Evolutionary conservation across 1,140 invertebrate genomes (phyloP), one percentile per base, ranked within the genome.

Genomic region (Bacillus rossius): DNA sequence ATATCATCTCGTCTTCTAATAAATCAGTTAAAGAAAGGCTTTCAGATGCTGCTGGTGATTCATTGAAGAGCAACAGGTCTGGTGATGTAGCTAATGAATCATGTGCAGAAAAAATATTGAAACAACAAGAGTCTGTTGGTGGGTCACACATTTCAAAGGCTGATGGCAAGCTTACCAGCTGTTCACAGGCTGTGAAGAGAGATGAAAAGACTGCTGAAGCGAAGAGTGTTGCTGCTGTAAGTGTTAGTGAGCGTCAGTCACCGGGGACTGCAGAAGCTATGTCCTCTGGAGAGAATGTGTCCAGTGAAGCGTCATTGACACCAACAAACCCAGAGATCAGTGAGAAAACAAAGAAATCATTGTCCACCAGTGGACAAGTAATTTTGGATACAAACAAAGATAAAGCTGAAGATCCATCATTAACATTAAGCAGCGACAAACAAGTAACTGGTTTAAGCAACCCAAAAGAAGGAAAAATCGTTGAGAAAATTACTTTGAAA

Each of bases 401-500:
- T 25, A 34, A 3, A 17, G 37, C 52, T 38, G 25, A 3, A 53
- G 10, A 40, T 16, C 37, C 52, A 42, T 42, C 20, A 19, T 17
- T 23, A 54, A 13, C n/a, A 17, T 8, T 38, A 8, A 14, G n/a
- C 22, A 3, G 8, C 7, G 3, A 16, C 16, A 16, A 5, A 4
- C 22, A 3, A 16, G n/a, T 37, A 14, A 23, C 22, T 10, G 1
- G 8, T 29, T 54, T 8, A 42, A 22, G n/a, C 13, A 29, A 25
- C 10, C 7, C 8, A 50, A 34, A 23, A 29, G 20, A 23, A 50
- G 14, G 13, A 2, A 23, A 16, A 10, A 19, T 17, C 25, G 48
- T 50, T 8, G 48, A 50, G 22, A 54, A 54, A 19, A n/a, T 41
- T 16, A 54, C 52, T 8, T 43, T 54, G 22, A 54, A 54, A 22